Evolutionary conservation across 1,140 invertebrate genomes (phyloP).

Genomic region (Aphelinus certus): DNA sequence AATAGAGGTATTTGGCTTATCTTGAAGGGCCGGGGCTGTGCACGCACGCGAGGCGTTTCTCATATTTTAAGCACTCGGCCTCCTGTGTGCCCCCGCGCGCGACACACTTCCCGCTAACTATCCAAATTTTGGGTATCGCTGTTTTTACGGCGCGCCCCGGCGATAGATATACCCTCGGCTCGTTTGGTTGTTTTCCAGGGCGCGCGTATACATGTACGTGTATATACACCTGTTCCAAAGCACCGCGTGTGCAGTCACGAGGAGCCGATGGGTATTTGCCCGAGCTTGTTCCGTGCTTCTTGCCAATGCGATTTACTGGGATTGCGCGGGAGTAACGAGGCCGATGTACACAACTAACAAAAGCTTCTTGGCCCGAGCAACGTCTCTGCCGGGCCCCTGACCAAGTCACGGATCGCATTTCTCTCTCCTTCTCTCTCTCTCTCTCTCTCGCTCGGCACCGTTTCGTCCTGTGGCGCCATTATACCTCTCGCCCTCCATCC

Average conservation of each 20-base stretch:
- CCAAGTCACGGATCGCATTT: not conserved
- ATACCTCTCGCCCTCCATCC: not conserved
- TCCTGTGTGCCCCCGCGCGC: not conserved
- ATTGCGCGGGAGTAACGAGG: slow-evolving; percentile 13
- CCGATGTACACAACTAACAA: not conserved
- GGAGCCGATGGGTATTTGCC: not conserved
- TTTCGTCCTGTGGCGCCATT: not conserved
- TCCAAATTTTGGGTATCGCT: slow-evolving; percentile 34
- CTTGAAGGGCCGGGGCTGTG: too few relatives aligned
- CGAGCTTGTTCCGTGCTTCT: not conserved
- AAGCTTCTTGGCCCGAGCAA: not conserved
- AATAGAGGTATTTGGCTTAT: too few relatives aligned
- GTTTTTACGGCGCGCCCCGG: slow-evolving; percentile 9
- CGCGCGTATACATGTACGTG: not conserved
- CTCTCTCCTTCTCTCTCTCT: not conserved
- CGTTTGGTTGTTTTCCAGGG: not conserved
- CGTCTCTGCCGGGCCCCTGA: not conserved
- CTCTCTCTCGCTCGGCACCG: not conserved
- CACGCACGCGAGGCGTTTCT: too few relatives aligned
- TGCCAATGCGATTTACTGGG: slow-evolving; percentile 26
- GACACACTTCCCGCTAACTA: slow-evolving; percentile 28
- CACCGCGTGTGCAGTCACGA: too few relatives aligned
- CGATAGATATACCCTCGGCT: not conserved
- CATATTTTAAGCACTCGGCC: not conserved
- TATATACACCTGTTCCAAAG: not conserved